Evolutionary conservation across 2,888 invertebrate species (phyloP), one percentile per base, ranked within the genome.

Genomic region (Gonocerus acuteangulatus): DNA sequence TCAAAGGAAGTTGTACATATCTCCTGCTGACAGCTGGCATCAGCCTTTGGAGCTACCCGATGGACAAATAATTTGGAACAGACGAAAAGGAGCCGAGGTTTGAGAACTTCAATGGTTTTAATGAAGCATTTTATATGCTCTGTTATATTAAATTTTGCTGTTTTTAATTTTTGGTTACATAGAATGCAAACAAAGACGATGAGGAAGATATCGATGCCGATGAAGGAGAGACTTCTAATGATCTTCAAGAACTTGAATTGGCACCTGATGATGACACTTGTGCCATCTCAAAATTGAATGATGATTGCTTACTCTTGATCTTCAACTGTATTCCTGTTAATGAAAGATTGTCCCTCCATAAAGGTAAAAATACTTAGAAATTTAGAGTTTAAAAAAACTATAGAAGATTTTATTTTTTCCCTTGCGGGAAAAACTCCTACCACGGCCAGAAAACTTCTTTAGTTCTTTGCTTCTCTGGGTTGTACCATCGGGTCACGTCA

Each of bases 11-110:
- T 71, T 82, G 47, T 74, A 74, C 67, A 78, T 80, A 59, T 77
- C 76, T 0, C 78, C 81, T 1, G 82, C 82, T 0, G 80, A 82
- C 69, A 79, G 80, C 61, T 82, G 82, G 82, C 82, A 82, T 70
- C 82, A 83, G 69, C 82, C 82, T 0, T 15, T 58, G 3, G 62
- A 62, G 18, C 51, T 62, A 7, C 61, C 64, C 2, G 36, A 61
- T 54, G 66, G 66, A 2, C 16, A 34, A 13, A 47, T 65, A 7
- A 4, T 59, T 16, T 62, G 59, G 62, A 42, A 59, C 27, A 51
- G 49, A 18, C 36, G 56, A 32, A 59, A 36, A 48, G 19, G 32
- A 32, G 18, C 15, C 13, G 27, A 13, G 27, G 51, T 27, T 21
- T 27, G 27, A 27, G 27, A 6, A 27, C 9, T 27, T 27, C 9